These are phyloP conservation scores for Plagodis pulveraria DNA, from an alignment of 2,888 invertebrate species.

Conservation along the genomic window DNA sequence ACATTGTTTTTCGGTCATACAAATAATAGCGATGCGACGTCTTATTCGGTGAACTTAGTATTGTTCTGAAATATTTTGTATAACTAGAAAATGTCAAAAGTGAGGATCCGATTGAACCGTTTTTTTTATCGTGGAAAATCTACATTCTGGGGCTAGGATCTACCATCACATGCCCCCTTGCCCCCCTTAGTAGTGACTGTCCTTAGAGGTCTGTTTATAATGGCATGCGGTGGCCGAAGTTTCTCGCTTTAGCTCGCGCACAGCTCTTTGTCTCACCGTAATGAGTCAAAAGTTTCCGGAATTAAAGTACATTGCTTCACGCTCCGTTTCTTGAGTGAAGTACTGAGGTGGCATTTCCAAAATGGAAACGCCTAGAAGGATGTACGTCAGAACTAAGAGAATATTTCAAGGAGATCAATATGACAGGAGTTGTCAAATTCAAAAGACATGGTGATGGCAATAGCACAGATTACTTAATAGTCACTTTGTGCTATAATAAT, in stretches of 20 bases:
- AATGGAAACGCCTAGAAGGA: conserved; percentile 20
- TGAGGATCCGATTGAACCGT: too few relatives aligned
- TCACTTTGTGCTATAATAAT: too few relatives aligned
- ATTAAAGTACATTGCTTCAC: conserved; percentile 40
- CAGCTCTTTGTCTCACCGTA: conserved; percentile 64
- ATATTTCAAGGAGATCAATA: too few relatives aligned
- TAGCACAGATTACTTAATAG: too few relatives aligned
- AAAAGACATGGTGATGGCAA: too few relatives aligned
- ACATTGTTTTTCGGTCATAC: too few relatives aligned
- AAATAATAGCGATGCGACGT: too few relatives aligned
- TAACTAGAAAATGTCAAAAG: too few relatives aligned
- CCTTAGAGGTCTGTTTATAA: conserved; percentile 33
- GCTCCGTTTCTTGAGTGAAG: conserved; percentile 33
- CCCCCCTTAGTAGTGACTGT: conserved; percentile 5
- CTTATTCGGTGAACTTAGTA: too few relatives aligned
- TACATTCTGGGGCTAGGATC: not conserved
- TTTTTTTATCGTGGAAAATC: too few relatives aligned
- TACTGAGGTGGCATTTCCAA: conserved; percentile 25
- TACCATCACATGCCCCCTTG: not conserved
- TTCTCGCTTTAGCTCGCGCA: conserved; percentile 58
- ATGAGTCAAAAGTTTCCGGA: conserved; percentile 62
- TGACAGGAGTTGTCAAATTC: too few relatives aligned
- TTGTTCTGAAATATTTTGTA: too few relatives aligned
- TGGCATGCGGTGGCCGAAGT: conserved; percentile 50
- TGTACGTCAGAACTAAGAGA: not conserved